Evolutionary conservation across 2,113 vertebrate genomes (phyloP).

Genomic region (Hemibates koningsi): DNA sequence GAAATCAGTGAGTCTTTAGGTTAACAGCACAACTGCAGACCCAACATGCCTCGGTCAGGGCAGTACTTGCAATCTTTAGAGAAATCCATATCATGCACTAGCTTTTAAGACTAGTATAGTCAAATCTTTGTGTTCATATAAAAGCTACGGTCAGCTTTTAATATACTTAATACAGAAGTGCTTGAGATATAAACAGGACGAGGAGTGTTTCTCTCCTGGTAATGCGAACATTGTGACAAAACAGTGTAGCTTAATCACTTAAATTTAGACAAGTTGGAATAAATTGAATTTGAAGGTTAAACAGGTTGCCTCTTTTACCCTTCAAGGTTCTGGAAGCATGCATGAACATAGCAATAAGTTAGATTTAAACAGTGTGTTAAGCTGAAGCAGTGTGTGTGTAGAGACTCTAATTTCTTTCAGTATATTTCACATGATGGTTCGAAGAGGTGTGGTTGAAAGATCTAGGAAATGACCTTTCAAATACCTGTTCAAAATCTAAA

Average conservation of each 20-base stretch:
- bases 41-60: not conserved
- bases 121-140: not conserved
- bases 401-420: not conserved
- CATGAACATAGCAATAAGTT: not conserved
- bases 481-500: not conserved
- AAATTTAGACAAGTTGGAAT: not conserved
- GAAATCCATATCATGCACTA: not conserved
- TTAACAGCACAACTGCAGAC: not conserved
- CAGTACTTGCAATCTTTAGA: not conserved
- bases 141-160: not conserved
- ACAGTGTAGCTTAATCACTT: not conserved
- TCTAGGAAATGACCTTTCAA: not conserved
- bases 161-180: not conserved
- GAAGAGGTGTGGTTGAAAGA: not conserved
- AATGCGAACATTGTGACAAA: not conserved
- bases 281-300: not conserved
- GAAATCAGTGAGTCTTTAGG: not conserved
- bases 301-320: not conserved
- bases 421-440: not conserved
- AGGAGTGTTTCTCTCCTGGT: not conserved
- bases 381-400: not conserved
- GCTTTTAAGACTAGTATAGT: not conserved
- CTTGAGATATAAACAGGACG: not conserved
- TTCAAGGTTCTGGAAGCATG: not conserved
- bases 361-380: not conserved